phyloP scores from a whole-genome alignment of 1,140 invertebrate species.

The Kradibia gibbosae region DNA sequence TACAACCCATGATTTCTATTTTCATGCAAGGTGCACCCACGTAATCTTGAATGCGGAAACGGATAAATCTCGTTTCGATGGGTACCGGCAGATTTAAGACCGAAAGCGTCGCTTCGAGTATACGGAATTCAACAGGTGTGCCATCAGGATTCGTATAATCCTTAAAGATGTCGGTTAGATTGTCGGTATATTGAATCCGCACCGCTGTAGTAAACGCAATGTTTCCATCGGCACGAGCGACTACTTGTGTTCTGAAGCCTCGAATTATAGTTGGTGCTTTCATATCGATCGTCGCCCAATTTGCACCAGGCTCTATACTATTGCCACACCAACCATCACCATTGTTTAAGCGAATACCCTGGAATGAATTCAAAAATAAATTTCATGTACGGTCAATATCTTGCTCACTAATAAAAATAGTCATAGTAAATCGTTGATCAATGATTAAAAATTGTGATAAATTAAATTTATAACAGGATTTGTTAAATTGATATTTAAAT shows the following conservation, averaged over 20 bases:
- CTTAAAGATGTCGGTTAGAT: constrained; percentile 90
- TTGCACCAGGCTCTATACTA: constrained; percentile 85
- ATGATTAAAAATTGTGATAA: no score
- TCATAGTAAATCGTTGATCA: no score
- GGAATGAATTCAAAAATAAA: constrained; percentile 41
- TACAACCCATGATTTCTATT: constrained; percentile 95
- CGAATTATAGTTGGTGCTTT: constrained; percentile 91
- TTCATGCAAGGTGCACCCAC: constrained; percentile 90
- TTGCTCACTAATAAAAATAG: no score
- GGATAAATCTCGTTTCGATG: constrained; percentile 91
- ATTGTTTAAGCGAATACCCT: constrained; percentile 87
- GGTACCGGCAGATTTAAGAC: constrained; percentile 91
- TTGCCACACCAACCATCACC: constrained; percentile 92
- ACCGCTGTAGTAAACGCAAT: constrained; percentile 91
- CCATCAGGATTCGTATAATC: constrained; percentile 94
- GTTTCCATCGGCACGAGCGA: constrained; percentile 83
- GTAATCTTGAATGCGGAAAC: constrained; percentile 92
- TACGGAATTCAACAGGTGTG: constrained; percentile 92
- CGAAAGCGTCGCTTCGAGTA: constrained; percentile 88
- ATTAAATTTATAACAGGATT: no score
- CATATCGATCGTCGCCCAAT: constrained; percentile 91
- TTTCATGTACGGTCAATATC: neutral
- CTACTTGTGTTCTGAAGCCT: constrained; percentile 91
- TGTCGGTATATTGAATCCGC: constrained; percentile 88
- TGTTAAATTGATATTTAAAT: no score